Evolutionary conservation across 2,888 invertebrate genomes (phyloP).

Genomic region (Gandaritis pyraliata): DNA sequence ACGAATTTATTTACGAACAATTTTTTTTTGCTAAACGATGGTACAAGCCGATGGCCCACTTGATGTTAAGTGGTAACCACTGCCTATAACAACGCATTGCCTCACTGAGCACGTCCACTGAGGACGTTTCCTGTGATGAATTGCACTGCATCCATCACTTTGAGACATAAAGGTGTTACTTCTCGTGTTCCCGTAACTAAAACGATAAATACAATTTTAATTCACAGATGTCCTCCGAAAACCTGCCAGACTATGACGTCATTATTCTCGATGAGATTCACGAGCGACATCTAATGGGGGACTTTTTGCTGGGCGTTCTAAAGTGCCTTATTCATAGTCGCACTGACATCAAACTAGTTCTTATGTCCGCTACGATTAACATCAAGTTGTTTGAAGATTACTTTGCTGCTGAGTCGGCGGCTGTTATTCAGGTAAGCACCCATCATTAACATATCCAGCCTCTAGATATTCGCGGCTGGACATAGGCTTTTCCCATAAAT

Average conservation of each 20-base stretch:
- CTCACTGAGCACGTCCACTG: no score
- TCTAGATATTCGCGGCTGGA: no score
- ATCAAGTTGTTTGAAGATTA: slow-evolving; percentile 96
- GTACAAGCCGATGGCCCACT: no score
- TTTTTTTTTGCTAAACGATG: no score
- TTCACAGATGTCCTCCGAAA: slow-evolving; percentile 92
- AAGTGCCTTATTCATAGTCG: slow-evolving; percentile 95
- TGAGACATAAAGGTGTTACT: no score
- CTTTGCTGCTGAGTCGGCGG: slow-evolving; percentile 91
- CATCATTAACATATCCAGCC: background rate
- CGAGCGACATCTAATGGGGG: slow-evolving; percentile 97
- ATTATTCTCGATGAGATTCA: slow-evolving; percentile 99
- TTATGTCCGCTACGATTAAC: slow-evolving; percentile 99
- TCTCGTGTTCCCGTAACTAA: no score
- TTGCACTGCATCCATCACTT: no score
- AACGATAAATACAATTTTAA: background rate
- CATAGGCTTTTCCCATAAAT: no score
- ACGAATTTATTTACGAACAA: no score
- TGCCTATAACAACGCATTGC: no score
- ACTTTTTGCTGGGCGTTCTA: slow-evolving; percentile 96
- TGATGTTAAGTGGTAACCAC: no score
- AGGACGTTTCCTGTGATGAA: no score
- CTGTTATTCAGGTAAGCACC: slow-evolving; percentile 89
- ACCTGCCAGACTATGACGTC: slow-evolving; percentile 93
- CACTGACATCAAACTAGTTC: slow-evolving; percentile 92